Percentiles rank a stretch among this genome's conserved stretches.
These are phyloP conservation scores for Regulus satrapa DNA, from an alignment of 2,113 vertebrate genomes.

Conservation along the genomic window DNA sequence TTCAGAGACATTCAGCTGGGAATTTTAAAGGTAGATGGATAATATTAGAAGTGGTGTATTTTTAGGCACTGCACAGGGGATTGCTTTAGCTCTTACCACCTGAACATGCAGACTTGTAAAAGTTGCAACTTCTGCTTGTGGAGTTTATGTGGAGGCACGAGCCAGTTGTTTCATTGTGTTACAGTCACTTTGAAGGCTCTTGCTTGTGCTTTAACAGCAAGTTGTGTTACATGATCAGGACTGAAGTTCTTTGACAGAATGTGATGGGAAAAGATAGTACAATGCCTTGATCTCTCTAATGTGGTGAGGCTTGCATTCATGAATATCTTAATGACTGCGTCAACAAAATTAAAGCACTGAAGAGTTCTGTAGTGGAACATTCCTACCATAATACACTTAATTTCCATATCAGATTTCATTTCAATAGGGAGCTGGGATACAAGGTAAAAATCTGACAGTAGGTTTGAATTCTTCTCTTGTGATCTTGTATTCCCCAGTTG, in stretches of 20 bases:
- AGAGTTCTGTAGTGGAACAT: conserved; percentile 36
- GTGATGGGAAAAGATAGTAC: conserved; percentile 9
- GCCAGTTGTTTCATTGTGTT: background rate
- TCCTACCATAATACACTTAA: conserved; percentile 28
- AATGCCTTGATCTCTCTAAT: conserved; percentile 32
- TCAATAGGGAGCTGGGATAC: conserved; percentile 31
- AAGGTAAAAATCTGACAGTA: conserved; percentile 45
- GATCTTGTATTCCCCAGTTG: background rate
- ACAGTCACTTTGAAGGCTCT: background rate
- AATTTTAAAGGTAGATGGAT: conserved; percentile 41
- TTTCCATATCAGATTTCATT: conserved; percentile 51
- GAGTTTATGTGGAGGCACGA: background rate
- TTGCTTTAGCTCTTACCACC: background rate
- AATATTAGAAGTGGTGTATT: background rate
- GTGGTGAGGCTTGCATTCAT: conserved; percentile 23
- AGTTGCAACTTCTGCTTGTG: rapidly evolving
- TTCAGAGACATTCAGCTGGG: conserved; percentile 38
- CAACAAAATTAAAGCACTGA: conserved; percentile 59
- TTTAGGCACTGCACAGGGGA: background rate
- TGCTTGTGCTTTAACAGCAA: background rate
- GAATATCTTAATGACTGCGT: conserved; percentile 54
- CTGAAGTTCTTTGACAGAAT: background rate
- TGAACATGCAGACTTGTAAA: background rate
- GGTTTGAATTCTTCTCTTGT: background rate
- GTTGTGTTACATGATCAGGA: background rate